Percentiles rank a stretch among this genome's conserved stretches.
These are phyloP conservation scores for Parascotia fuliginaria DNA, from an alignment of 2,888 invertebrate genomes.

Conservation along the genomic window DNA sequence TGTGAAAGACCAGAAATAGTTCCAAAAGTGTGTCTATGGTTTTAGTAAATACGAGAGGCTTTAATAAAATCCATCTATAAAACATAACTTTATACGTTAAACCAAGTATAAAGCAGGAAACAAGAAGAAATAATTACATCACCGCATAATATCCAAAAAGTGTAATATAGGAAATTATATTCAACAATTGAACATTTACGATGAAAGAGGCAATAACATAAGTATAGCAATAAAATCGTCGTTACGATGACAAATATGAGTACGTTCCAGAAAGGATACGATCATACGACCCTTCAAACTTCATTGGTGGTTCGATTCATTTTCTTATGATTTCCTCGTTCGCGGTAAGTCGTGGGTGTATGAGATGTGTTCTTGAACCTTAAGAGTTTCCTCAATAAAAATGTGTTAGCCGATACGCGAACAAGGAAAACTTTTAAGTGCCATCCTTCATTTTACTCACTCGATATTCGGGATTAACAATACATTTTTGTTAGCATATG, in stretches of 20 bases:
- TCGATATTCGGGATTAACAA: conserved; percentile 26
- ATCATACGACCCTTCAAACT: conserved; percentile 30
- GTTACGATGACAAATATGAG: conserved; percentile 39
- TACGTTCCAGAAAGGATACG: conserved; percentile 18
- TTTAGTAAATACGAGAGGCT: no score
- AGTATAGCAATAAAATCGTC: conserved; percentile 38
- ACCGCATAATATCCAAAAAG: not conserved
- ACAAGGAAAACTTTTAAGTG: conserved; percentile 45
- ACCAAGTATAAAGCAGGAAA: not conserved
- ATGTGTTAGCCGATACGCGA: conserved; percentile 39
- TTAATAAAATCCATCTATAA: no score
- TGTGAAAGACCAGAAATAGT: no score
- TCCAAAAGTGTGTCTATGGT: no score
- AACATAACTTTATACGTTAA: no score
- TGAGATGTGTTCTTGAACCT: conserved; percentile 21
- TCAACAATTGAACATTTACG: conserved; percentile 18
- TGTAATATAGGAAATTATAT: conserved; percentile 21
- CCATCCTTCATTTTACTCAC: conserved; percentile 47
- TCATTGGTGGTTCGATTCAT: conserved; percentile 24
- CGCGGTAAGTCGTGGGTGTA: conserved; percentile 1
- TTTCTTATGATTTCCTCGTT: conserved; percentile 28
- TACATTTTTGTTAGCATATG: conserved; percentile 11
- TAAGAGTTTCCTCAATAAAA: conserved; percentile 35
- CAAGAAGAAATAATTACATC: not conserved
- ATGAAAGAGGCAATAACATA: conserved; percentile 35